Evolutionary conservation across 1,140 invertebrate species (phyloP), one percentile per base, ranked within the genome.

Genomic region (Theocolax elegans): DNA sequence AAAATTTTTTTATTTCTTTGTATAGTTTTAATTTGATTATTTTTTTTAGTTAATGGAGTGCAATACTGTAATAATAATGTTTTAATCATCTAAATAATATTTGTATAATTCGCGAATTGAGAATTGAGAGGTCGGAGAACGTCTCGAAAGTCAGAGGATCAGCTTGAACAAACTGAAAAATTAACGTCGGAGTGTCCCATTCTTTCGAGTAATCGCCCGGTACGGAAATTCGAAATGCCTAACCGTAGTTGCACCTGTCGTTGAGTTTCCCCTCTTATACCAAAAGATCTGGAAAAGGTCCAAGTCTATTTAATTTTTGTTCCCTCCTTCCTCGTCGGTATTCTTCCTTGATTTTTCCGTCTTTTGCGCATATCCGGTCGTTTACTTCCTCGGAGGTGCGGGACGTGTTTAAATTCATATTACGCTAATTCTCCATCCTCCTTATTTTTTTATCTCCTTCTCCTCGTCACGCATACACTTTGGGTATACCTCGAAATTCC

Each of bases 281-380:
- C 44, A 21, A 17, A 10, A 53, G 35, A 44, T 31, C 62, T 77
- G 76, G 77, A 75, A 35, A 54, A 15, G 29, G 29, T 71, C 77
- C 76, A 79, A 75, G 56, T 77, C 74, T 76, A 76, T 77, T 76
- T 77, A 70, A 72, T 72, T 75, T 72, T 76, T 74, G 38, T 69
- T 23, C n/a, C 17, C 21, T 63, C 51, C 53, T 35, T 35, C 15
- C 51, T 10, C 31, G 46, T 10, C 23, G 2, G 31, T 27, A 56
- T 69, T 67, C 49, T 62, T 71, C 65, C 38, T 72, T 68, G 58
- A 46, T 68, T 51, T 71, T 62, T 58, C 42, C 17, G 23, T 67
- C 29, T 53, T 67, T 59, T 15, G 25, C 31, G 48, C 44, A 46
- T 4, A 23, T n/a, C 44, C n/a, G 12, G 12, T 72, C 46, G 17